Evolutionary conservation across 2,888 invertebrate genomes (phyloP).

Genomic region (Meteorus colon): DNA sequence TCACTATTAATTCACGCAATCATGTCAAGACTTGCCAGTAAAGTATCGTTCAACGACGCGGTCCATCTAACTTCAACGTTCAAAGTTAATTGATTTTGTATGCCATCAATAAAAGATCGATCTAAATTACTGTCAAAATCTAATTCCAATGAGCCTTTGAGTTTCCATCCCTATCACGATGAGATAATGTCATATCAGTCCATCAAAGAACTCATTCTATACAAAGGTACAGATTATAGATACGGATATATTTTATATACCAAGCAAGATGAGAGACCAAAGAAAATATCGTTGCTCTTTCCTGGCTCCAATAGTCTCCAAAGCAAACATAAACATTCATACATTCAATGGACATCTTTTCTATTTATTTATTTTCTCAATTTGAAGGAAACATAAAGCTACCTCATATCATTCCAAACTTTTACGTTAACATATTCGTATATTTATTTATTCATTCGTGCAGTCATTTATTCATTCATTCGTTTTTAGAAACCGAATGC

Average conservation of each 20-base stretch:
- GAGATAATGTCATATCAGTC: conserved; percentile 6
- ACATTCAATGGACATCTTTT: neutral
- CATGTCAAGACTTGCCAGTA: neutral
- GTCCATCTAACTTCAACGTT: neutral
- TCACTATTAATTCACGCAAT: conserved; percentile 5
- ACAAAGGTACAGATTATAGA: conserved; percentile 4
- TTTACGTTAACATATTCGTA: neutral
- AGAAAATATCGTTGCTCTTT: neutral
- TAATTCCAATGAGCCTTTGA: conserved; percentile 7
- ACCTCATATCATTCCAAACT: neutral
- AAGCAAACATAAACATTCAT: conserved; percentile 1
- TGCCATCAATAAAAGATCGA: conserved; percentile 14
- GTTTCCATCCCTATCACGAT: neutral
- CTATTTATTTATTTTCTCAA: neutral
- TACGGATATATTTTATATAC: neutral
- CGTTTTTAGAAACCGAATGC: too few species aligned
- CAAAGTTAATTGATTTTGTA: neutral
- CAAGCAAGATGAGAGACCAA: neutral
- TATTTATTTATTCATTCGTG: neutral
- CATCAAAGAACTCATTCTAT: neutral
- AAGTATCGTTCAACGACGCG: neutral
- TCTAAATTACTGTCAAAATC: conserved; percentile 1
- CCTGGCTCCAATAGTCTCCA: neutral
- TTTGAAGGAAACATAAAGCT: neutral
- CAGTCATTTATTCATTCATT: too few species aligned